A percentile compares a stretch with the other conserved stretches of the same genome.
Conservation (phyloP, 2,888 invertebrate genomes). For the Ophion costatus region DNA sequence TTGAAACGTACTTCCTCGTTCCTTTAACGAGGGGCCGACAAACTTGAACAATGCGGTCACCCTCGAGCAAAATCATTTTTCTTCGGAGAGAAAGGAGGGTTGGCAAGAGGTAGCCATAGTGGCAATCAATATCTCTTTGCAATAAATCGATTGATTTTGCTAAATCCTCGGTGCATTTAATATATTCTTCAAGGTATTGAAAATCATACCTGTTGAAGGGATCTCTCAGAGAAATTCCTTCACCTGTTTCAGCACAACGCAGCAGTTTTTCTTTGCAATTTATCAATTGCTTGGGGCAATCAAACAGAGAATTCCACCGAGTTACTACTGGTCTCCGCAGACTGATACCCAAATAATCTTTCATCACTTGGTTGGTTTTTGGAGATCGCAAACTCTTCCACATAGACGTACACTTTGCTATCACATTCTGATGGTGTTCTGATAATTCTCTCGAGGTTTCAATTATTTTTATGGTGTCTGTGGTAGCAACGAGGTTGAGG, state of each 20-base stretch:
- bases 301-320: slow-evolving; percentile 45
- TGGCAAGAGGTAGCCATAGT: slow-evolving; percentile 47
- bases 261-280: slow-evolving; percentile 23
- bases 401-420: slow-evolving; percentile 29
- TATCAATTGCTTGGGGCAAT: slow-evolving; percentile 32
- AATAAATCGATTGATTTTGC: slow-evolving; percentile 41
- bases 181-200: slow-evolving; percentile 40
- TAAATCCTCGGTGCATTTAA: slow-evolving; percentile 19
- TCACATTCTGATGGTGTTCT: slow-evolving; percentile 20
- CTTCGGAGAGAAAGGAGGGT: slow-evolving; percentile 31
- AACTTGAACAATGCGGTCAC: not conserved
- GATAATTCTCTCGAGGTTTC: slow-evolving; percentile 7
- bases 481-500: slow-evolving; percentile 40
- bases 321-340: slow-evolving; percentile 29
- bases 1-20: slow-evolving; percentile 22
- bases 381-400: slow-evolving; percentile 45
- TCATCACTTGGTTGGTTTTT: slow-evolving; percentile 28
- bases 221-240: slow-evolving; percentile 33
- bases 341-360: slow-evolving; percentile 10
- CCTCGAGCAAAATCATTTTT: slow-evolving; percentile 22
- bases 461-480: slow-evolving; percentile 34
- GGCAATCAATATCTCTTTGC: slow-evolving; percentile 37
- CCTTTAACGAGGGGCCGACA: slow-evolving; percentile 8
- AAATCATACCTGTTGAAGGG: slow-evolving; percentile 38
- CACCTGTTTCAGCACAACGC: not conserved